Conservation (phyloP, 1,140 invertebrate genomes). For the Eciton burchellii region DNA sequence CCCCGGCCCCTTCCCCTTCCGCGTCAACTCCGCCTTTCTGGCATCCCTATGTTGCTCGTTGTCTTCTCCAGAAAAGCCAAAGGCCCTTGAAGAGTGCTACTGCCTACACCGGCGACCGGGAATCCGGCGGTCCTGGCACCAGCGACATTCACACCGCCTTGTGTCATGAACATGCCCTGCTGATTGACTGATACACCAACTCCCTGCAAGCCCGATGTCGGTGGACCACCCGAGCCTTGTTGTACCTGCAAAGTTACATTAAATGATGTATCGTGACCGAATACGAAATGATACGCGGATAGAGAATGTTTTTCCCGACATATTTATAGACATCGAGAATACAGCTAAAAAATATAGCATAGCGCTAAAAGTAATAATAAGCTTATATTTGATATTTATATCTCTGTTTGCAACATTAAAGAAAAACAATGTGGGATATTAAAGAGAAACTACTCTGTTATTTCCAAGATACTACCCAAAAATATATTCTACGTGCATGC, state of each 20-base stretch:
- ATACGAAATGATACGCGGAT: background rate
- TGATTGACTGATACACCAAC: slow-evolving; percentile 84
- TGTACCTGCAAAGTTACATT: slow-evolving; percentile 79
- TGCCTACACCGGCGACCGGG: slow-evolving; percentile 79
- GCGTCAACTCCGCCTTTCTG: slow-evolving; percentile 87
- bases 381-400: slow-evolving; percentile 1
- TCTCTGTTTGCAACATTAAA: background rate
- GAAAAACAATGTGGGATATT: background rate
- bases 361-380: background rate
- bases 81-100: slow-evolving; percentile 87
- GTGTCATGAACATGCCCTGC: slow-evolving; percentile 83
- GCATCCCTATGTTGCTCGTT: slow-evolving; percentile 90
- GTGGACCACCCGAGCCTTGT: slow-evolving; percentile 76
- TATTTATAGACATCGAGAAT: background rate
- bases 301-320: background rate
- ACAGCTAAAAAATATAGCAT: background rate
- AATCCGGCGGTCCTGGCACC: slow-evolving; percentile 75
- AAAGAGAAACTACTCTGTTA: slow-evolving; percentile 1
- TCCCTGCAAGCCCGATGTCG: slow-evolving; percentile 80
- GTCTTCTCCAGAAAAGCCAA: slow-evolving; percentile 90
- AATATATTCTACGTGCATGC: slow-evolving; percentile 67
- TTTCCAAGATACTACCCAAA: slow-evolving; percentile 3
- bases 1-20: slow-evolving; percentile 87
- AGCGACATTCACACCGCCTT: slow-evolving; percentile 75
- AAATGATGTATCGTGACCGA: slow-evolving; percentile 5